Conservation (phyloP, 2,113 vertebrate species). For the Nothoprocta perdicaria region DNA sequence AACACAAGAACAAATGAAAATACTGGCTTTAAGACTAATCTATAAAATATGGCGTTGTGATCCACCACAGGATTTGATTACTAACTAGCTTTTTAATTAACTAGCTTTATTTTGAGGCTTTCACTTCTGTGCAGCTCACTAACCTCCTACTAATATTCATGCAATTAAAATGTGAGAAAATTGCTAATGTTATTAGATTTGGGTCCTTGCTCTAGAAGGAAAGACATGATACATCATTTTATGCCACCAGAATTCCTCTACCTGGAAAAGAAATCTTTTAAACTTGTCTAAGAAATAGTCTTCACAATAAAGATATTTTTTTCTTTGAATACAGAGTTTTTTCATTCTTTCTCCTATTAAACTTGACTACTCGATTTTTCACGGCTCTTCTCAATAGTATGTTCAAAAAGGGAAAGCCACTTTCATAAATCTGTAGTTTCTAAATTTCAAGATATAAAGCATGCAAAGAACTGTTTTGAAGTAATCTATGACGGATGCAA, state of each 20-base stretch:
- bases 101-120: conserved; percentile 42
- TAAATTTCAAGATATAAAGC: not conserved
- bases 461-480: conserved; percentile 12
- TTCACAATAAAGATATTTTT: conserved; percentile 21
- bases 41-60: not conserved
- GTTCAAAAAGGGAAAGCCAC: not conserved
- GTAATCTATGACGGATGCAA: not conserved
- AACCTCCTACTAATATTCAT: conserved; percentile 66
- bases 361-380: not conserved
- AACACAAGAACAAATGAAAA: not conserved
- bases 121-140: conserved; percentile 53
- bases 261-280: conserved; percentile 38
- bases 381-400: not conserved
- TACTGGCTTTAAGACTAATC: not conserved
- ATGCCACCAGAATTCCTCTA: conserved; percentile 30
- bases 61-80: not conserved
- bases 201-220: conserved; percentile 45
- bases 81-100: conserved; percentile 2
- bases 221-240: conserved; percentile 33
- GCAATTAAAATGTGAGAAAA: conserved; percentile 71
- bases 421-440: not conserved
- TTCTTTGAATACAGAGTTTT: not conserved
- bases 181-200: conserved; percentile 46
- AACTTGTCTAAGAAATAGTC: conserved; percentile 40
- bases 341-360: conserved; percentile 5